Percentiles rank a stretch among this genome's conserved stretches.
phyloP scores from a whole-genome alignment of 1,140 invertebrate species.

The Coenobita brevimanus region DNA sequence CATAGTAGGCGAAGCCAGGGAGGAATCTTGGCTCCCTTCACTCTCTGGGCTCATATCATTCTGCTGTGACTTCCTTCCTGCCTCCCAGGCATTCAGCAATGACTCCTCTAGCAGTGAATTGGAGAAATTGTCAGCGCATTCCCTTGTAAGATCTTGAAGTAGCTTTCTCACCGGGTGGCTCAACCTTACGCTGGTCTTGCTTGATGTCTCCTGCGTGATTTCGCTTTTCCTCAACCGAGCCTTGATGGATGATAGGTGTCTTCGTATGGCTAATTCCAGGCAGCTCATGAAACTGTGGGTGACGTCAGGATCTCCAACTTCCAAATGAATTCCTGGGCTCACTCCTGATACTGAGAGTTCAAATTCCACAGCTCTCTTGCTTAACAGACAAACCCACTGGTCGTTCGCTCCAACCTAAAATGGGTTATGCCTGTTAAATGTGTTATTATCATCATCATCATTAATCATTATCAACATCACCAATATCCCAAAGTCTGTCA shows the following conservation, averaged over 20 bases:
- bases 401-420: slow-evolving; percentile 63
- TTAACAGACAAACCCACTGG: slow-evolving; percentile 61
- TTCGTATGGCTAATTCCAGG: slow-evolving; percentile 55
- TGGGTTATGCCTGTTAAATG: not conserved
- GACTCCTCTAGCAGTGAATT: slow-evolving; percentile 51
- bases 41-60: no score
- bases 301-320: slow-evolving; percentile 60
- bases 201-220: not conserved
- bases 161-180: slow-evolving; percentile 27
- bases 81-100: slow-evolving; percentile 44
- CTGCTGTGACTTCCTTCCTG: slow-evolving; percentile 15
- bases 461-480: no score
- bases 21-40: slow-evolving; percentile 41
- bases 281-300: slow-evolving; percentile 50
- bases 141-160: slow-evolving; percentile 41
- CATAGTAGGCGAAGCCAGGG: slow-evolving; percentile 29
- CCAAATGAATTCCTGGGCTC: slow-evolving; percentile 53
- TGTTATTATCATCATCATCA: no score
- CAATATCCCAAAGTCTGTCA: no score
- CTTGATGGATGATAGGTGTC: slow-evolving; percentile 33
- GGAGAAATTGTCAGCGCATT: slow-evolving; percentile 58
- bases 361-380: slow-evolving; percentile 52
- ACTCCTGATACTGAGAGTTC: slow-evolving; percentile 36
- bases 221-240: not conserved
- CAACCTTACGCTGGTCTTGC: not conserved